phyloP scores from a whole-genome alignment of 2,888 invertebrate genomes.

The Euproctis similis region DNA sequence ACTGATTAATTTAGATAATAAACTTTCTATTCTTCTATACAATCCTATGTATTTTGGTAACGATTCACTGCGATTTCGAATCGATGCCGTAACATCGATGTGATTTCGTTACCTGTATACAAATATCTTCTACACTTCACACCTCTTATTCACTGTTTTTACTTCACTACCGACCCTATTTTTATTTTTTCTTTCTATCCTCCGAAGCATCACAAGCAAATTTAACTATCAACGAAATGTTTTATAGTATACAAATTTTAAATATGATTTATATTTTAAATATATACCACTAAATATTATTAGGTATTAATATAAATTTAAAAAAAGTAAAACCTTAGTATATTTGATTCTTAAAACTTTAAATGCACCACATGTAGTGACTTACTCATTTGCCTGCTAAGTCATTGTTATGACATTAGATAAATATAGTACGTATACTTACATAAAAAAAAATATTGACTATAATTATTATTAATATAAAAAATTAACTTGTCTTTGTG shows the following conservation, averaged over 20 bases:
- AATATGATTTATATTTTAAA: conserved; percentile 28
- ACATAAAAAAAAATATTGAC: too few relatives aligned
- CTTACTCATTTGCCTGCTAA: conserved; percentile 58
- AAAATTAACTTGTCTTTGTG: conserved; percentile 26
- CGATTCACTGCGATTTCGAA: conserved; percentile 6
- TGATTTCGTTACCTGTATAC: conserved; percentile 14
- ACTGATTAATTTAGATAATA: conserved; percentile 10
- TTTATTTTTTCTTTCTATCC: conserved; percentile 24
- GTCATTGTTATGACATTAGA: conserved; percentile 52
- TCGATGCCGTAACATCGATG: conserved; percentile 1
- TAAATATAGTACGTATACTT: too few relatives aligned
- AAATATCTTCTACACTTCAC: conserved; percentile 28
- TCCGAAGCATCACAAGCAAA: conserved; percentile 61
- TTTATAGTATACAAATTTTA: conserved; percentile 38
- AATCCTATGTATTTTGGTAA: conserved; percentile 20
- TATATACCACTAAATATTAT: conserved; percentile 36
- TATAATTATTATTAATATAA: conserved; percentile 39
- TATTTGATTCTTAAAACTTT: conserved; percentile 36
- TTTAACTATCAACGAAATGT: conserved; percentile 60
- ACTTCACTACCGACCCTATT: conserved; percentile 38
- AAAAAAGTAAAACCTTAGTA: conserved; percentile 18
- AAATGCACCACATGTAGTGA: conserved; percentile 65
- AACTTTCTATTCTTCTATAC: conserved; percentile 8
- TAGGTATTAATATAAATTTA: conserved; percentile 7
- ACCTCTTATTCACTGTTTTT: conserved; percentile 21